These are phyloP conservation scores for Pseudochaenichthys georgianus DNA, from an alignment of 2,797 vertebrate species.

Conservation along the genomic window DNA sequence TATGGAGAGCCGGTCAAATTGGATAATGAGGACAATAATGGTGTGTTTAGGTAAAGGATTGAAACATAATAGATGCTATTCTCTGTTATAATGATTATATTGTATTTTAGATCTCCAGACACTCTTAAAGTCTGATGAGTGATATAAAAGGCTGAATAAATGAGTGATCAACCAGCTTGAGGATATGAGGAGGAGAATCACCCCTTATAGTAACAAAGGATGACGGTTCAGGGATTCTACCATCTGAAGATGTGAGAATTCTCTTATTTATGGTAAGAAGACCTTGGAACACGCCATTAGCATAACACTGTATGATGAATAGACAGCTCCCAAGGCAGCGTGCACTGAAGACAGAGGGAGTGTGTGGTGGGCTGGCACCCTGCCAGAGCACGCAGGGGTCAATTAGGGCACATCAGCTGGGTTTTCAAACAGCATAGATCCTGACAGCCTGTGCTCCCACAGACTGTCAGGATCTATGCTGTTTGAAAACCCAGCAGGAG, in stretches of 20 bases:
- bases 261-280: constrained; percentile 46
- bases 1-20: neutral
- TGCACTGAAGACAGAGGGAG: constrained; percentile 22
- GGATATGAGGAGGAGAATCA: constrained; percentile 54
- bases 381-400: constrained; percentile 51
- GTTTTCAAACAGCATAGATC: constrained; percentile 1
- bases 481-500: no score
- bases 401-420: constrained; percentile 51
- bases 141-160: constrained; percentile 41
- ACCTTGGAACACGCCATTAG: constrained; percentile 45
- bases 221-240: constrained; percentile 27
- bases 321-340: constrained; percentile 23
- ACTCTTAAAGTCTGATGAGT: constrained; percentile 36
- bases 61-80: constrained; percentile 16
- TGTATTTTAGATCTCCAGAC: constrained; percentile 25
- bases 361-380: constrained; percentile 40
- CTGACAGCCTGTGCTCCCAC: constrained; percentile 21
- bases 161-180: constrained; percentile 49
- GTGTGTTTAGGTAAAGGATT: constrained; percentile 17
- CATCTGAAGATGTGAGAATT: constrained; percentile 37
- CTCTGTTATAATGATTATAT: constrained; percentile 11
- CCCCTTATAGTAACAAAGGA: constrained; percentile 47
- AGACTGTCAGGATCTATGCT: no score
- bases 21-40: constrained; percentile 40
- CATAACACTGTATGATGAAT: constrained; percentile 51